Conservation (phyloP, 2,888 invertebrate genomes). For the Odontomyia ornata region DNA sequence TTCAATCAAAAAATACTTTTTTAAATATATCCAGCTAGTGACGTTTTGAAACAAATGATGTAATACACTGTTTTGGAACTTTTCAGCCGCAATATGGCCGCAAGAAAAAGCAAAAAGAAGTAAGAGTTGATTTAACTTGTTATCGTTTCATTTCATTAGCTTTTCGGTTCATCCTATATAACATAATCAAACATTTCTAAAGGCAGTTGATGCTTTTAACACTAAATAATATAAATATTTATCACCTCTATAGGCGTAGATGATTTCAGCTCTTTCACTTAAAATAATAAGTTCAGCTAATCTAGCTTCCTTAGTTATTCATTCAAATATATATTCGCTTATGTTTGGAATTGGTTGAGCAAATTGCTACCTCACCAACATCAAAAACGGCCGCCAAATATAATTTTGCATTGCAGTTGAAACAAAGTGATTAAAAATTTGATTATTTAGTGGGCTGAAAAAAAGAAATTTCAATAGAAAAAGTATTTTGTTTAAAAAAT, state of each 20-base stretch:
- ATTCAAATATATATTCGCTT: neutral
- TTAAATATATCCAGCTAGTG: too few species aligned
- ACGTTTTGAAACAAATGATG: slow-evolving; percentile 36
- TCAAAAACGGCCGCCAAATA: neutral
- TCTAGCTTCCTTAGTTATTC: neutral
- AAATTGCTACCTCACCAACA: neutral
- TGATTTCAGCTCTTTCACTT: neutral
- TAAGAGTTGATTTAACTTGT: slow-evolving; percentile 72
- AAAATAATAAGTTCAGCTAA: neutral
- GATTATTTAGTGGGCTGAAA: neutral
- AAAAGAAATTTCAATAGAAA: neutral
- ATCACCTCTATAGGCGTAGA: neutral
- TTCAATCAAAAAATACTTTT: too few species aligned
- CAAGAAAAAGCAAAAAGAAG: slow-evolving; percentile 98
- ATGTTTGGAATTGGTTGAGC: neutral
- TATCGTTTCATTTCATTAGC: slow-evolving; percentile 30
- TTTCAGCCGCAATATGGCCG: slow-evolving; percentile 79
- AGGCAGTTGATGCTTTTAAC: too few species aligned
- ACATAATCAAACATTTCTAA: neutral
- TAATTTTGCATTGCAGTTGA: neutral
- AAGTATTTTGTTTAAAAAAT: neutral
- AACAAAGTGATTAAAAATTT: neutral
- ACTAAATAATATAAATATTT: too few species aligned
- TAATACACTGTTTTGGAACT: slow-evolving; percentile 53
- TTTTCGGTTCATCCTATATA: slow-evolving; percentile 38